These are phyloP conservation scores for Passerina amoena DNA, from an alignment of 2,113 vertebrate genomes.

Conservation along the genomic window DNA sequence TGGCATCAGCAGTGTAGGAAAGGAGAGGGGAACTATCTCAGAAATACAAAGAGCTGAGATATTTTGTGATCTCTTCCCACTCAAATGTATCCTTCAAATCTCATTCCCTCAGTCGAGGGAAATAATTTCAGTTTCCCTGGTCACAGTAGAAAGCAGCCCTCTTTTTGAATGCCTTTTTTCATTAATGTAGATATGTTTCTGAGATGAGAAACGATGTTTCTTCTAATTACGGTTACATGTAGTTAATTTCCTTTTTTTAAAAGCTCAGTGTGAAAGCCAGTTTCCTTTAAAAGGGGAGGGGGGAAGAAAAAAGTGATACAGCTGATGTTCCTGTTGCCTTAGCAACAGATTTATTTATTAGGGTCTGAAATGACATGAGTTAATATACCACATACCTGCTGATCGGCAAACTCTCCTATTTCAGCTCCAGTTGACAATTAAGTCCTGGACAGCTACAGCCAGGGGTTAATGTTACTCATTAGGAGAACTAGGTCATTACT, in stretches of 20 bases:
- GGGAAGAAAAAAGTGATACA: conserved; percentile 69
- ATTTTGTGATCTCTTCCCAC: conserved; percentile 50
- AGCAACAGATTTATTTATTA: conserved; percentile 93
- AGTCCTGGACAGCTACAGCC: conserved; percentile 99
- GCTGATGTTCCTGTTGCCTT: conserved; percentile 81
- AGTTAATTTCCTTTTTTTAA: conserved; percentile 76
- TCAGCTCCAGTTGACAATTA: conserved; percentile 98
- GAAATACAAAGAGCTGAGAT: conserved; percentile 51
- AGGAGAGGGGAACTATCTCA: conserved; percentile 40
- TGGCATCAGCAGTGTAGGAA: conserved; percentile 8
- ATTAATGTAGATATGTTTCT: conserved; percentile 76
- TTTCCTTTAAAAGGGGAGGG: conserved; percentile 56
- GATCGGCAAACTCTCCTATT: conserved; percentile 87
- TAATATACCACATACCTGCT: conserved; percentile 95
- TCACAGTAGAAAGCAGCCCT: conserved; percentile 53
- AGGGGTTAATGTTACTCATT: conserved; percentile 99
- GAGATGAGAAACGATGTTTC: conserved; percentile 78
- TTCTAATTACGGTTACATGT: conserved; percentile 86
- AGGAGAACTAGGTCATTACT: conserved; percentile 99
- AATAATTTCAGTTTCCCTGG: conserved; percentile 62
- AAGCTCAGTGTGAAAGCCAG: conserved; percentile 81
- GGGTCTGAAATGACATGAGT: conserved; percentile 87
- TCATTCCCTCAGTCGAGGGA: conserved; percentile 43
- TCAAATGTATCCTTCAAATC: conserved; percentile 32
- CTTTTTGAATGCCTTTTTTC: conserved; percentile 64